Evolutionary conservation across 1,140 invertebrate genomes (phyloP).

Genomic region (Fopius arisanus): DNA sequence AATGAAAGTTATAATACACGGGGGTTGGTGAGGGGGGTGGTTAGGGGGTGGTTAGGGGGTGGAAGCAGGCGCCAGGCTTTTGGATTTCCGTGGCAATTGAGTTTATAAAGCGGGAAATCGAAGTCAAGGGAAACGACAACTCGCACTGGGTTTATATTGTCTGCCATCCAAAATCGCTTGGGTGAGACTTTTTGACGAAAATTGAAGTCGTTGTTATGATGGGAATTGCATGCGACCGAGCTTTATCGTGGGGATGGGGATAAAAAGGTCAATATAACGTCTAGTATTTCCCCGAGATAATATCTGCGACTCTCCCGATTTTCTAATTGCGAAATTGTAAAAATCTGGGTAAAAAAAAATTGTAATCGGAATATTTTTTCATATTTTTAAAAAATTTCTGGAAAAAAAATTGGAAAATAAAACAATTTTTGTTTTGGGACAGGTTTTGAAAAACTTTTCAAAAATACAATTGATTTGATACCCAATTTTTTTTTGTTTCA

Average conservation of each 20-base stretch:
- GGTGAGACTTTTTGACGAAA: constrained; percentile 62
- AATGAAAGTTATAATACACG: constrained; percentile 13
- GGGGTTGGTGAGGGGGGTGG: too few species aligned
- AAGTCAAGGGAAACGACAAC: constrained; percentile 41
- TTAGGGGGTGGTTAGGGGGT: too few species aligned
- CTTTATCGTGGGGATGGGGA: constrained; percentile 46
- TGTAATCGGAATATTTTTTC: too few species aligned
- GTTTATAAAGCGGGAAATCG: constrained; percentile 66
- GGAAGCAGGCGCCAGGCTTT: constrained; percentile 30
- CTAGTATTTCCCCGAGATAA: neutral
- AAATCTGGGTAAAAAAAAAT: too few species aligned
- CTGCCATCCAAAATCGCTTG: neutral
- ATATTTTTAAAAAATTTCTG: too few species aligned
- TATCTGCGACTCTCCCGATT: neutral
- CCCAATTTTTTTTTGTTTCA: too few species aligned
- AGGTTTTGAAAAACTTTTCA: too few species aligned
- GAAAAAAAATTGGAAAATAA: too few species aligned
- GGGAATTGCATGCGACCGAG: constrained; percentile 57
- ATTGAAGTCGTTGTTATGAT: constrained; percentile 65
- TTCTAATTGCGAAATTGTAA: neutral
- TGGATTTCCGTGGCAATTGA: constrained; percentile 54
- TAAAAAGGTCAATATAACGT: constrained; percentile 22
- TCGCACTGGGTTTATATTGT: constrained; percentile 23
- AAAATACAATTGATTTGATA: too few species aligned
- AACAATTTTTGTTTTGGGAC: too few species aligned